Evolutionary conservation across 2,797 vertebrate species (phyloP).

Genomic region (Pteronotus mesoamericanus): DNA sequence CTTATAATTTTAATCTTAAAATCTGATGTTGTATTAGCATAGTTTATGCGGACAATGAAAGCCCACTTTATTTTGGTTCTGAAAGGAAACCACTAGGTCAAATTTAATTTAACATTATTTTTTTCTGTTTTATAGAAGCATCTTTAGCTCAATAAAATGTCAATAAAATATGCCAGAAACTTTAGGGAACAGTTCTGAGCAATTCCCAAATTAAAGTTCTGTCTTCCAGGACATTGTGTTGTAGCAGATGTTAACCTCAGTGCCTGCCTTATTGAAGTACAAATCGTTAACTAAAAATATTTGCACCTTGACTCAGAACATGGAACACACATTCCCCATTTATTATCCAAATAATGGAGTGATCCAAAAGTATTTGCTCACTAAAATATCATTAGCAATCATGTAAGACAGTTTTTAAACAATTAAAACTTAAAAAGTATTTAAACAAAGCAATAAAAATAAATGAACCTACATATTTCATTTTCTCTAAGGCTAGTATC

Average conservation of each 20-base stretch:
- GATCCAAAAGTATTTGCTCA: conserved; percentile 10
- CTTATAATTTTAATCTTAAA: conserved; percentile 26
- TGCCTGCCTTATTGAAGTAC: background rate
- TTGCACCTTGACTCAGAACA: conserved; percentile 32
- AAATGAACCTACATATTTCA: background rate
- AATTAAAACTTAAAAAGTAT: conserved; percentile 12
- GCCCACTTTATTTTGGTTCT: conserved; percentile 15
- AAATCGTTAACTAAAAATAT: background rate
- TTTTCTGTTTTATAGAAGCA: conserved; percentile 17
- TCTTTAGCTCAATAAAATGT: background rate
- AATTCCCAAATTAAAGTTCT: background rate
- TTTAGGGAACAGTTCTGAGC: background rate
- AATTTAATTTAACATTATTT: background rate
- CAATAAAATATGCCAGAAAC: conserved; percentile 14
- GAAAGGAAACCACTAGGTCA: conserved; percentile 20
- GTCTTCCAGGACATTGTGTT: background rate
- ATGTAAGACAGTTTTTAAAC: background rate
- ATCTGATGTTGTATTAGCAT: background rate
- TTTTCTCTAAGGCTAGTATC: background rate
- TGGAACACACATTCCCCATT: background rate
- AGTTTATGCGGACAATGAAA: conserved; percentile 15
- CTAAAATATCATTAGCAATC: background rate
- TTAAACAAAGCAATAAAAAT: conserved; percentile 18
- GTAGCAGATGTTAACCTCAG: background rate
- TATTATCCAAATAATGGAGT: background rate